Evolutionary conservation across 2,113 vertebrate genomes (phyloP).

Genomic region (Piprites chloris): DNA sequence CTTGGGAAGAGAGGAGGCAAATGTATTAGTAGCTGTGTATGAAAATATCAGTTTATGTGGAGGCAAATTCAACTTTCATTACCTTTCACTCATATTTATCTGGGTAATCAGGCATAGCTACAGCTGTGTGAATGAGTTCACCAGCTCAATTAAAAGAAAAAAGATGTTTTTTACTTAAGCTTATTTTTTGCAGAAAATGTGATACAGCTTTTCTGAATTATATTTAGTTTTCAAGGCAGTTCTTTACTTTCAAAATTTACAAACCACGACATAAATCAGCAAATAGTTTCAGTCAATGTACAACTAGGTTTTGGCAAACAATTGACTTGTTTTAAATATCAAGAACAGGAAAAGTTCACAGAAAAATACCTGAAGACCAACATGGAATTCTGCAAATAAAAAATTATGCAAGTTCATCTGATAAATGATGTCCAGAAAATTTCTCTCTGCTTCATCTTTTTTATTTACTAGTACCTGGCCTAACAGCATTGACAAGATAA

Average conservation of each 20-base stretch:
- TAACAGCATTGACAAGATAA: not conserved
- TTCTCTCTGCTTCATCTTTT: not conserved
- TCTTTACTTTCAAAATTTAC: not conserved
- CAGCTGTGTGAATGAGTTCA: slow-evolving; percentile 5
- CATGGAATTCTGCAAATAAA: not conserved
- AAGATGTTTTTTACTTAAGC: not conserved
- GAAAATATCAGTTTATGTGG: not conserved
- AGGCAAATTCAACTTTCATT: not conserved
- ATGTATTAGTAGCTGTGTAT: not conserved
- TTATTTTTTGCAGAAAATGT: not conserved
- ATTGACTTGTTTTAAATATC: not conserved
- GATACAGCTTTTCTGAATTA: not conserved
- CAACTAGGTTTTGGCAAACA: not conserved
- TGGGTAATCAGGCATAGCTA: not conserved
- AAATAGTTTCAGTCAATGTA: not conserved
- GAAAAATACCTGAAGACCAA: not conserved
- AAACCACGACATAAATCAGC: not conserved
- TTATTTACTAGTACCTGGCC: not conserved
- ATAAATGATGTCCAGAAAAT: not conserved
- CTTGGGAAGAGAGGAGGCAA: not conserved
- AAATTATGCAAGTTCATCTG: not conserved
- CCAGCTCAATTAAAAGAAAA: slow-evolving; percentile 1
- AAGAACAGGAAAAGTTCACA: not conserved
- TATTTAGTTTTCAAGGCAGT: not conserved
- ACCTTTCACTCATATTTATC: not conserved